Evolutionary conservation across 2,888 invertebrate species (phyloP).

Genomic region (Nezara viridula): DNA sequence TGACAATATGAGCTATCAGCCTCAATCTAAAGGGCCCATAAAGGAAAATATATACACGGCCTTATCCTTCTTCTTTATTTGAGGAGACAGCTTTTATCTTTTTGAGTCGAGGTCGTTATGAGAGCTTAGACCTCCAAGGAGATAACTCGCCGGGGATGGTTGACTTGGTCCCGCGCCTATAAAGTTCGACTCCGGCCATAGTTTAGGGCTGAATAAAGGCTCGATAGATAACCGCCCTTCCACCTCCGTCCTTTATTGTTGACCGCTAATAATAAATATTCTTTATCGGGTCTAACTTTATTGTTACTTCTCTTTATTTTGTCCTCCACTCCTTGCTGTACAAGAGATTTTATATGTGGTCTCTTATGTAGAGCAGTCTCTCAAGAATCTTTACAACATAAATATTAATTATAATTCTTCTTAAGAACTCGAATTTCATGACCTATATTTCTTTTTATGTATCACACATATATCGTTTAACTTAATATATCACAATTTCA

Average conservation of each 20-base stretch:
- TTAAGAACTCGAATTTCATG: too few relatives aligned
- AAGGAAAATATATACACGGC: constrained; percentile 32
- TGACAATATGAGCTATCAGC: constrained; percentile 15
- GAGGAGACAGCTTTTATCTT: constrained; percentile 43
- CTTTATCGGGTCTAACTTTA: constrained; percentile 33
- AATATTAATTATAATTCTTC: not conserved
- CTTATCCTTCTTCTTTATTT: constrained; percentile 13
- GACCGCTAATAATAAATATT: constrained; percentile 33
- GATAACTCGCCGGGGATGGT: not conserved
- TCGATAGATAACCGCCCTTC: not conserved
- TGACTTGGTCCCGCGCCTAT: not conserved
- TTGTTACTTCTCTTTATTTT: constrained; percentile 37
- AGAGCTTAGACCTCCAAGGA: constrained; percentile 1
- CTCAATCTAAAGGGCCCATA: constrained; percentile 20
- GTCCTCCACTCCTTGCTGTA: not conserved
- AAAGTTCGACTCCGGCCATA: constrained; percentile 36
- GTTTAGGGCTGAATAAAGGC: constrained; percentile 39
- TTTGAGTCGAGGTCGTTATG: constrained; percentile 18
- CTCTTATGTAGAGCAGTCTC: not conserved
- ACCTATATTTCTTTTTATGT: too few relatives aligned
- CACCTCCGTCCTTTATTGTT: constrained; percentile 47
- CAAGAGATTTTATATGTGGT: not conserved
- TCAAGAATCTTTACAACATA: not conserved
- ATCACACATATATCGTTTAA: too few relatives aligned
- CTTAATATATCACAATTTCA: too few relatives aligned